A percentile compares a stretch with the other conserved stretches of the same genome.
These are phyloP conservation scores for Limnodromus scolopaceus DNA, from an alignment of 2,797 vertebrate species.

Conservation along the genomic window DNA sequence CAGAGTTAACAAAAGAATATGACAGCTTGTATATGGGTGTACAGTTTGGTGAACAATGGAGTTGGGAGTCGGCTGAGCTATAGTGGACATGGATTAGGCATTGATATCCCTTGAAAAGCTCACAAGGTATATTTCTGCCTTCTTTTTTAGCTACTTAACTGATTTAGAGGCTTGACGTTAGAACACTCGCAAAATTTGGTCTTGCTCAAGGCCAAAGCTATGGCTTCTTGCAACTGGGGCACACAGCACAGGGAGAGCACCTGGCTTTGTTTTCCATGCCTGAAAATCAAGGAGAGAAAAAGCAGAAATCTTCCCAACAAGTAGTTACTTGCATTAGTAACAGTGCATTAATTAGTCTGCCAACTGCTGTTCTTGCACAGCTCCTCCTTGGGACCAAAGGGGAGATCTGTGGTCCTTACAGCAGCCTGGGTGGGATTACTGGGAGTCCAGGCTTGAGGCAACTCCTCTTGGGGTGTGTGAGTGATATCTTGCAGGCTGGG, in stretches of 20 bases:
- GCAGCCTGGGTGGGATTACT: not conserved
- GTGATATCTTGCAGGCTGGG: no score
- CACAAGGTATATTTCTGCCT: not conserved
- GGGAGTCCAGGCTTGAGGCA: not conserved
- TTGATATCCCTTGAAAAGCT: not conserved
- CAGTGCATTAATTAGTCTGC: not conserved
- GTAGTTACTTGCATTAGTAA: not conserved
- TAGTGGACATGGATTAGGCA: not conserved
- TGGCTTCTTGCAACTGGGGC: not conserved
- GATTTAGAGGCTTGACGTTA: not conserved
- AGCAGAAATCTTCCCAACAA: not conserved
- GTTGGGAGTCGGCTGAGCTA: not conserved
- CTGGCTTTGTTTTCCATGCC: not conserved
- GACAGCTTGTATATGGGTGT: not conserved
- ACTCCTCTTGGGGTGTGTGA: not conserved
- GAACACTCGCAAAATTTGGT: not conserved
- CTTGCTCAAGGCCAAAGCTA: not conserved
- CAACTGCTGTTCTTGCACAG: not conserved
- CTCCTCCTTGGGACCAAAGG: fast-evolving
- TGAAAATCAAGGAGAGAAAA: not conserved
- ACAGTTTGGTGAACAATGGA: not conserved
- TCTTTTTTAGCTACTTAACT: not conserved
- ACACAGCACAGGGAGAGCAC: not conserved
- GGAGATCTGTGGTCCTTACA: not conserved
- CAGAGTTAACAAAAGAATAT: not conserved